Percentiles rank a stretch among this genome's conserved stretches.
Conservation (phyloP, 2,113 vertebrate genomes). For the Microcebus jonahi region DNA sequence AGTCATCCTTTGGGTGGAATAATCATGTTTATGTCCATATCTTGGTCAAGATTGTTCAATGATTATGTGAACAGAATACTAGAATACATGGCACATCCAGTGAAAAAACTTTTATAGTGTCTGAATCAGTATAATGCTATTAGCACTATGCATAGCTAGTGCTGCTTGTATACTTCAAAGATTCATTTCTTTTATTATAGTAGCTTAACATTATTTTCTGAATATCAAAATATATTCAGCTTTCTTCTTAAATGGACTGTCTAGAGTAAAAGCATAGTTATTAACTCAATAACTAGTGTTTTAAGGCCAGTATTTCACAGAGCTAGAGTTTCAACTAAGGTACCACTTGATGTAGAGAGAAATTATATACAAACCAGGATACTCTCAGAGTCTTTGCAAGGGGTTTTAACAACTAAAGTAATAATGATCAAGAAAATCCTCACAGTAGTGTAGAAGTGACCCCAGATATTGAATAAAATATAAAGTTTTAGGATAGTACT, state of each 20-base stretch:
- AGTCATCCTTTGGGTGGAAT: neutral
- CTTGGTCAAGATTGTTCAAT: neutral
- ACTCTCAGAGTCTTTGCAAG: neutral
- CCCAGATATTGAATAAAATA: neutral
- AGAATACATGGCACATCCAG: neutral
- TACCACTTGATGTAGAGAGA: neutral
- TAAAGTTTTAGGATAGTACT: neutral
- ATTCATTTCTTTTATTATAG: neutral
- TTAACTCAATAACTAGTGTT: neutral
- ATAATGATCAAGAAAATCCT: neutral
- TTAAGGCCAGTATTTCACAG: constrained; percentile 47
- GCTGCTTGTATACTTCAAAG: neutral
- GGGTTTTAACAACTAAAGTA: neutral
- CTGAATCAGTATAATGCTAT: neutral
- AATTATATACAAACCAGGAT: neutral
- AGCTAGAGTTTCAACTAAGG: neutral
- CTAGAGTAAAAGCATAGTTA: constrained; percentile 22
- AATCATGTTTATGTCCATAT: neutral
- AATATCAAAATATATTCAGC: constrained; percentile 11
- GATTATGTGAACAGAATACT: neutral
- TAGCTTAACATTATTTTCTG: neutral
- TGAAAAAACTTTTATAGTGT: accelerated
- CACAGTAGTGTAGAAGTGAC: neutral
- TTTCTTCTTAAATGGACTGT: constrained; percentile 15
- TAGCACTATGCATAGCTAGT: neutral